Evolutionary conservation across 1,140 invertebrate species (phyloP).

Genomic region (Nasonia giraulti): DNA sequence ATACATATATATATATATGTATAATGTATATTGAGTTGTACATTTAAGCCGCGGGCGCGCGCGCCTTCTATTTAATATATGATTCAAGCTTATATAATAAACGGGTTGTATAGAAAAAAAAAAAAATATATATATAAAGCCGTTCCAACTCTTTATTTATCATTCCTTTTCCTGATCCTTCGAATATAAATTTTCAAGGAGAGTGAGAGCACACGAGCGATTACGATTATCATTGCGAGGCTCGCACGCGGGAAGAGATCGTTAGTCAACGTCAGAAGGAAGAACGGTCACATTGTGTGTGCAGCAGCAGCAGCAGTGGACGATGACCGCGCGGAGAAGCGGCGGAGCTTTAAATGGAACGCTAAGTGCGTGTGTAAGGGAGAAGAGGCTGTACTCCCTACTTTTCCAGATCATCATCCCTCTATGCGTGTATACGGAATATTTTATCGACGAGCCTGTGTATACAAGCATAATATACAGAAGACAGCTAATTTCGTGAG

Average conservation of each 20-base stretch:
- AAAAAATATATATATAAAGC: background rate
- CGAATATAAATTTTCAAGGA: constrained; percentile 28
- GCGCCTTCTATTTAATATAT: constrained; percentile 67
- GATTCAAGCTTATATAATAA: constrained; percentile 69
- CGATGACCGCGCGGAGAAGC: background rate
- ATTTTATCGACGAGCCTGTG: background rate
- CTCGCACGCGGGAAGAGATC: constrained; percentile 46
- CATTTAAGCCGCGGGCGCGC: constrained; percentile 57
- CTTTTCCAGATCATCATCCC: background rate
- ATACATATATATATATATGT: background rate
- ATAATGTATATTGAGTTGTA: constrained; percentile 63
- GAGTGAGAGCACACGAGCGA: constrained; percentile 53
- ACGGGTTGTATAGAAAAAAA: constrained; percentile 64
- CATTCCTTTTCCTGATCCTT: background rate
- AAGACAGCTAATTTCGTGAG: background rate
- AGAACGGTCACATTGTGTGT: constrained; percentile 66
- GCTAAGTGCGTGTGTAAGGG: constrained; percentile 52
- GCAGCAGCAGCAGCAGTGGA: no score
- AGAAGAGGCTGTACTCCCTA: background rate
- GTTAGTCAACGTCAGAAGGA: constrained; percentile 68
- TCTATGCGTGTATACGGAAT: background rate
- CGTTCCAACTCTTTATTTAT: background rate
- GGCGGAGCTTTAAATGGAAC: constrained; percentile 57
- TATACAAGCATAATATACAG: no score
- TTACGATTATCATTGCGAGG: constrained; percentile 19